phyloP scores from a whole-genome alignment of 1,140 invertebrate genomes.

The Heliconius eleuchia region DNA sequence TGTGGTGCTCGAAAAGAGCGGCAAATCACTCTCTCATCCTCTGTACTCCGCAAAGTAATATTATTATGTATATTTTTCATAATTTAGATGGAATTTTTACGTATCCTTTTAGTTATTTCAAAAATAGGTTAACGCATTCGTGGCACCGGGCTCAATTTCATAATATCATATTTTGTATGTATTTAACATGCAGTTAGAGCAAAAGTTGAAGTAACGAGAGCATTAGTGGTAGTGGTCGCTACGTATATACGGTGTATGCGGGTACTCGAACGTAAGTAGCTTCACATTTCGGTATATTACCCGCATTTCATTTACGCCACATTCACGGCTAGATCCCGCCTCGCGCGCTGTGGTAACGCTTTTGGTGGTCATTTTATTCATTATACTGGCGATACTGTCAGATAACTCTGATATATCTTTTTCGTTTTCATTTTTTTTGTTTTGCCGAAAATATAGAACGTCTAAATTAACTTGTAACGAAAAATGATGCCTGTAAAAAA shows the following conservation, averaged over 20 bases:
- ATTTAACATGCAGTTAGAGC: constrained; percentile 13
- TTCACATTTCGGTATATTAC: background rate
- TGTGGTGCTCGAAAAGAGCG: background rate
- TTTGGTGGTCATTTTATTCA: constrained; percentile 9
- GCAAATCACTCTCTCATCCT: background rate
- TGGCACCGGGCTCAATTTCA: background rate
- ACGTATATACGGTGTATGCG: background rate
- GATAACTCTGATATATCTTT: background rate
- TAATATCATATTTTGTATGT: constrained; percentile 3
- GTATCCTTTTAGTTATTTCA: background rate
- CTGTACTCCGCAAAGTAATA: background rate
- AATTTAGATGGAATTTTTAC: background rate
- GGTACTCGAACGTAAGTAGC: constrained; percentile 3
- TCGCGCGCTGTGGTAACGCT: background rate
- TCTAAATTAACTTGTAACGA: no score
- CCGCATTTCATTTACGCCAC: constrained; percentile 7
- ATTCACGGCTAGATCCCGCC: background rate
- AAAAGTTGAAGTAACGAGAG: background rate
- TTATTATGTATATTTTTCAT: background rate
- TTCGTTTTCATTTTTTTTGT: no score
- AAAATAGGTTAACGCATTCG: background rate
- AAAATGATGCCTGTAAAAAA: no score
- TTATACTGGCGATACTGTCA: background rate
- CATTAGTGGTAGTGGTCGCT: constrained; percentile 3
- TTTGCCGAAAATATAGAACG: no score